Conservation (phyloP, 2,113 vertebrate species). For the Pantherophis guttatus region DNA sequence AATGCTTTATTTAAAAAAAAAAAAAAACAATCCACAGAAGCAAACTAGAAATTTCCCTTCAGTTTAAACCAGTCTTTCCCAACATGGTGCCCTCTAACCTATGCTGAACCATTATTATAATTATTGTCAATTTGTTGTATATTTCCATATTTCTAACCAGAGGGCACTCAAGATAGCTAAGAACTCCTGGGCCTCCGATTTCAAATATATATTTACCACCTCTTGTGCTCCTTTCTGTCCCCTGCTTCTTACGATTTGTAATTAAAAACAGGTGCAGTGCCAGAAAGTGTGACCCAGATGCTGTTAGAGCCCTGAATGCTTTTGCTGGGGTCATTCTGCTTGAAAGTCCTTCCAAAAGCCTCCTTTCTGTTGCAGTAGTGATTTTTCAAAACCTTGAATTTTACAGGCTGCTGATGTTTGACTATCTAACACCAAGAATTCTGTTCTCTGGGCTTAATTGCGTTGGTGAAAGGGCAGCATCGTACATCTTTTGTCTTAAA, state of each 20-base stretch:
- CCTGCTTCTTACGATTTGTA: not conserved
- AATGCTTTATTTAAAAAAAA: not conserved
- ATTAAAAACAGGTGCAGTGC: not conserved
- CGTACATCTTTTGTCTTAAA: conserved; percentile 12
- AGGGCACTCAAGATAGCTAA: not conserved
- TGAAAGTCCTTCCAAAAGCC: not conserved
- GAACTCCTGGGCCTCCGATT: not conserved
- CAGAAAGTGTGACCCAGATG: not conserved
- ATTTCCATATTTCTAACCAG: not conserved
- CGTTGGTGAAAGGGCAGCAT: not conserved
- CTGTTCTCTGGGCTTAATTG: conserved; percentile 14
- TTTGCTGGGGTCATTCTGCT: not conserved
- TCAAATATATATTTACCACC: not conserved
- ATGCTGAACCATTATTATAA: not conserved
- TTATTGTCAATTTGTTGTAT: not conserved
- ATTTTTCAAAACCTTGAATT: not conserved
- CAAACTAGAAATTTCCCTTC: not conserved
- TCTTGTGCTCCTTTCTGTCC: not conserved
- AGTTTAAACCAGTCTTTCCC: not conserved
- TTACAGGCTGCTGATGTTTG: not conserved
- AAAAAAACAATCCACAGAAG: not conserved
- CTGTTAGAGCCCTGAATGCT: not conserved
- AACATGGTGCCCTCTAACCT: not conserved
- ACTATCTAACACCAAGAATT: not conserved
- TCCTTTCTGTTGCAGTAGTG: not conserved